These are phyloP conservation scores for Trachelus troglodyta DNA, from an alignment of 2,888 invertebrate genomes.

Conservation along the genomic window DNA sequence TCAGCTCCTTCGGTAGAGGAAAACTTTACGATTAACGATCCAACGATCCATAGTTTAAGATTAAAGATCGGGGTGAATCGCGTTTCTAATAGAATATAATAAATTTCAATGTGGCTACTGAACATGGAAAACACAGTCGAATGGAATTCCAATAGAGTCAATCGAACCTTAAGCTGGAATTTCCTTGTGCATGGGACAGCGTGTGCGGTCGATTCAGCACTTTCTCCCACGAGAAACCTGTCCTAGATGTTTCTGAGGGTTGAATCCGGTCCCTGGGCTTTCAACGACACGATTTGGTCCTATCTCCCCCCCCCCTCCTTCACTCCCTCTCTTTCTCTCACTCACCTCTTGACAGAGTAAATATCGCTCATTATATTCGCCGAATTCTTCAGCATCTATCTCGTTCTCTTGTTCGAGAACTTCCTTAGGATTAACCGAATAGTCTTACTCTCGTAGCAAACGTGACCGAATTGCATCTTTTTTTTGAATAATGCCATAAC, in stretches of 20 bases:
- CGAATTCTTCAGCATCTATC: neutral
- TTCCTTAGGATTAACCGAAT: neutral
- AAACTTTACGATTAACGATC: neutral
- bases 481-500: neutral
- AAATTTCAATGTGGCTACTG: neutral
- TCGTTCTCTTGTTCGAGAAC: neutral
- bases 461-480: neutral
- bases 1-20: neutral
- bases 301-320: no score
- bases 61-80: neutral
- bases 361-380: neutral
- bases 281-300: neutral
- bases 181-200: neutral
- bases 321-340: neutral
- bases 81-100: neutral
- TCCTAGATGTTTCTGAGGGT: constrained; percentile 1
- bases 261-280: neutral
- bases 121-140: neutral
- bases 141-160: neutral
- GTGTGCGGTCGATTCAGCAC: neutral
- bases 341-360: neutral
- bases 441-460: neutral
- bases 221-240: constrained; percentile 1
- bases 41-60: neutral
- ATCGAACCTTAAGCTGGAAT: neutral